Evolutionary conservation across 1,140 invertebrate species (phyloP).

Genomic region (Papilio xuthus): DNA sequence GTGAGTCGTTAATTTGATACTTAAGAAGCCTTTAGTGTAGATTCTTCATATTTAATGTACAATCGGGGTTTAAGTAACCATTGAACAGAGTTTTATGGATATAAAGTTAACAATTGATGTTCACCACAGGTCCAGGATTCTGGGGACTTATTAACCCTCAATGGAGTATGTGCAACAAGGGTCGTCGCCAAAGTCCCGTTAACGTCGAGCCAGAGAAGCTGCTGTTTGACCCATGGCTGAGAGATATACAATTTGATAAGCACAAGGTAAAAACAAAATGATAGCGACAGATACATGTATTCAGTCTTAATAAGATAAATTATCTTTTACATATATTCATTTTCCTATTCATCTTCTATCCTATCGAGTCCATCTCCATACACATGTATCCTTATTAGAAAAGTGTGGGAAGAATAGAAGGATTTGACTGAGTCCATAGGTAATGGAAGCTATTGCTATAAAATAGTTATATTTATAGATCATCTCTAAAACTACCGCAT

Average conservation of each 20-base stretch:
- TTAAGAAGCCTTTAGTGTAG: too few species aligned
- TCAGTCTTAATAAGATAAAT: too few species aligned
- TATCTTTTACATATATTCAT: too few species aligned
- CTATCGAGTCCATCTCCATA: neutral
- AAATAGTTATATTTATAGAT: neutral
- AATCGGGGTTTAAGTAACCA: too few species aligned
- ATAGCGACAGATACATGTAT: too few species aligned
- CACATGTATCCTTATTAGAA: neutral
- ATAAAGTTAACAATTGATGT: neutral
- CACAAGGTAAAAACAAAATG: constrained; percentile 94
- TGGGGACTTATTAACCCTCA: constrained; percentile 98
- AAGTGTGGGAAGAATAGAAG: neutral
- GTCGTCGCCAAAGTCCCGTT: constrained; percentile 96
- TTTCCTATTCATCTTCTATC: too few species aligned
- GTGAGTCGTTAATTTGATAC: too few species aligned
- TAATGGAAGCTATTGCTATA: neutral
- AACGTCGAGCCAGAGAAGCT: constrained; percentile 96
- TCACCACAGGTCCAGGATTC: constrained; percentile 93
- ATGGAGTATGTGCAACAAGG: constrained; percentile 97
- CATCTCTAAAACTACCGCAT: neutral
- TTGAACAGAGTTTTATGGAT: too few species aligned
- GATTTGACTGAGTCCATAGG: neutral
- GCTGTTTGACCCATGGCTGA: constrained; percentile 96
- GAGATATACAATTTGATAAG: constrained; percentile 93
- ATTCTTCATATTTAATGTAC: too few species aligned